A percentile compares a stretch with the other conserved stretches of the same genome.
These are phyloP conservation scores for Strongylocentrotus purpuratus DNA, from an alignment of 35 echinoderm and acorn worm genomes.

Conservation along the genomic window DNA sequence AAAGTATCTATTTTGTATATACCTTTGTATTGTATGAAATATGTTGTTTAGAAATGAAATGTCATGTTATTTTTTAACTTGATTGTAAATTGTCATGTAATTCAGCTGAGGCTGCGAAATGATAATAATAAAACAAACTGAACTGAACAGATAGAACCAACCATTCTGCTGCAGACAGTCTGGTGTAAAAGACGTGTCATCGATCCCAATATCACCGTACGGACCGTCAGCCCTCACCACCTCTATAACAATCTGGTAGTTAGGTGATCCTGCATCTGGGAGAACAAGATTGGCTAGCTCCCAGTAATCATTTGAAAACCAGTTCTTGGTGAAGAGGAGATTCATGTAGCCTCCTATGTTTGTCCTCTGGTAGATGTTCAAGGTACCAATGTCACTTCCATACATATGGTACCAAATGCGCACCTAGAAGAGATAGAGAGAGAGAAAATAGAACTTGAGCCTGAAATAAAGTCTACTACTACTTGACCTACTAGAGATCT, in stretches of 20 bases:
- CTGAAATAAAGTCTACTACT: too few species aligned
- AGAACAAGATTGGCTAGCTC: slow-evolving; percentile 49
- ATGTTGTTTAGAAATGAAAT: too few species aligned
- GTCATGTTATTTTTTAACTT: too few species aligned
- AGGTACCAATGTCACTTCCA: slow-evolving; percentile 52
- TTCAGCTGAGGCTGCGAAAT: too few species aligned
- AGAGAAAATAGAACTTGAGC: too few species aligned
- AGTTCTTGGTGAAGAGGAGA: slow-evolving; percentile 29
- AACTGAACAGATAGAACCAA: slow-evolving; percentile 34
- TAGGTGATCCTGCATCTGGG: background rate
- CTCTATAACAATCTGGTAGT: slow-evolving; percentile 76
- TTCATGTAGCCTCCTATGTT: slow-evolving; percentile 28
- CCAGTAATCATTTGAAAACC: slow-evolving; percentile 53
- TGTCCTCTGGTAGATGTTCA: slow-evolving; percentile 57
- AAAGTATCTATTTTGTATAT: too few species aligned
- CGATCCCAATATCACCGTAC: slow-evolving; percentile 83
- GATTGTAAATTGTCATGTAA: too few species aligned
- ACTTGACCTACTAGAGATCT: too few species aligned
- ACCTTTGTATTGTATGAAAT: too few species aligned
- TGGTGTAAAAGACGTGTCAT: slow-evolving; percentile 85
- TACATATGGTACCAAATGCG: slow-evolving; percentile 71
- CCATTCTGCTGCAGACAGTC: slow-evolving; percentile 51
- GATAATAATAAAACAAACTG: too few species aligned
- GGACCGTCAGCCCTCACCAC: slow-evolving; percentile 66
- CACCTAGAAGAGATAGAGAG: slow-evolving; percentile 6